Evolutionary conservation across 2,113 vertebrate species (phyloP), one percentile per base, ranked within the genome.

Genomic region (Malurus cyaneus): DNA sequence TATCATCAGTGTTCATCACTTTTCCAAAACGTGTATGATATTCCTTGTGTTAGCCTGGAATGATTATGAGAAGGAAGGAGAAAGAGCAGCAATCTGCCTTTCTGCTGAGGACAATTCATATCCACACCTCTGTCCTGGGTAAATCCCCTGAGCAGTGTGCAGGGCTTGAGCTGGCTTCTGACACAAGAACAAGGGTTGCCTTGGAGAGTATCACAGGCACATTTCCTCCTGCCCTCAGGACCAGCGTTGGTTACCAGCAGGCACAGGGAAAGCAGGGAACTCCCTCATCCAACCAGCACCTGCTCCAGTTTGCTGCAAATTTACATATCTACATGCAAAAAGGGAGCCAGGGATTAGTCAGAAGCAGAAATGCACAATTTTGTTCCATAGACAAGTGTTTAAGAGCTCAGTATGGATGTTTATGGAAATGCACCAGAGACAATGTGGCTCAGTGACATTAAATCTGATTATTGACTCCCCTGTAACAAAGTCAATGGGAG

Each of bases 1-100:
- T 88, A 50, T 71, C 54, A 47, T 90, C 86, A 73, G 71, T 89
- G 80, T 91, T 88, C 89, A 93, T 87, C 89, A 26, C 47, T 83
- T 94, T 71, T 46, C 72, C 67, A 78, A 89, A 91, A 41, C 44
- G 21, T n/a, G 18, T 41, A 7, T 76, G 80, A 36, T 88, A 70
- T 67, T 71, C 81, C 23, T 80, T 70, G 85, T 42, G 24, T 73
- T 59, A 77, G 32, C 21, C 54, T 74, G 89, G 78, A 42, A 36
- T 83, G 65, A 26, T 49, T 88, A 32, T 47, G 34, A 85, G 65
- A 74, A 76, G 46, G 89, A 83, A 84, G 65, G n/a, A 82, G 61
- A 73, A 91, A 77, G 0, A 70, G 39, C 61, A 89, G 59, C n/a
- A 77, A 81, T 79, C 46, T 61, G 13, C 60, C 64, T 39, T 83